phyloP scores from a whole-genome alignment of 2,113 vertebrate genomes.

The Porphyrio hochstetteri region DNA sequence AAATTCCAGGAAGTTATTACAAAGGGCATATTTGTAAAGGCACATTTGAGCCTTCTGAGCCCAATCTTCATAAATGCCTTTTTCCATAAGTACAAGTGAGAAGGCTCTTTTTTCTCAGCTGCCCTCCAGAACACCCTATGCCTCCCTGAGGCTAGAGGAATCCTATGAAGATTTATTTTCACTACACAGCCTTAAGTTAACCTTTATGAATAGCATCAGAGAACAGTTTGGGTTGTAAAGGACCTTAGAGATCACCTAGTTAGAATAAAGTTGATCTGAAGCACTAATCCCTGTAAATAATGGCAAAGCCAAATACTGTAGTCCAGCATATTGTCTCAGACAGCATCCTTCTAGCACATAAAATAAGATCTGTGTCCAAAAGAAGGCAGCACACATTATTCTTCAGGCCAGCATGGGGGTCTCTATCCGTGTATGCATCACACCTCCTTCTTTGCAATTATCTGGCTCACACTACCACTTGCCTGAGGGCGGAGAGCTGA shows the following conservation, averaged over 20 bases:
- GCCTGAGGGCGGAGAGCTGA: background rate
- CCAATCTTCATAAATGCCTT: background rate
- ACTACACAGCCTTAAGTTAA: background rate
- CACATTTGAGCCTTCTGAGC: background rate
- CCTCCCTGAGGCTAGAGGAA: background rate
- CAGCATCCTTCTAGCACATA: background rate
- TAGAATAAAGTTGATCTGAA: background rate
- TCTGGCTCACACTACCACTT: background rate
- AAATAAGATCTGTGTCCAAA: background rate
- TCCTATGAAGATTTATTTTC: background rate
- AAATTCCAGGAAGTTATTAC: constrained; percentile 50
- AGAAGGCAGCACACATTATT: background rate
- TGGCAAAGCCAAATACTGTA: background rate
- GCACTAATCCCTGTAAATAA: background rate
- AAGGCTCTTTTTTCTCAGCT: background rate
- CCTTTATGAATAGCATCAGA: background rate
- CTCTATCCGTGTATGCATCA: background rate
- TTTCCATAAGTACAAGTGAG: background rate
- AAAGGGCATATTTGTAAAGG: background rate
- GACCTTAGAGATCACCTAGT: background rate
- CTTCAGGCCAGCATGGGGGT: background rate
- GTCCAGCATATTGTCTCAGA: background rate
- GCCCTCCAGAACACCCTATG: background rate
- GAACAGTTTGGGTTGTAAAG: background rate
- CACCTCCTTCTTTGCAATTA: background rate